Percentiles rank a stretch among this genome's conserved stretches.
Conservation (phyloP, 2,797 vertebrate species). For the Synaphobranchus kaupii region DNA sequence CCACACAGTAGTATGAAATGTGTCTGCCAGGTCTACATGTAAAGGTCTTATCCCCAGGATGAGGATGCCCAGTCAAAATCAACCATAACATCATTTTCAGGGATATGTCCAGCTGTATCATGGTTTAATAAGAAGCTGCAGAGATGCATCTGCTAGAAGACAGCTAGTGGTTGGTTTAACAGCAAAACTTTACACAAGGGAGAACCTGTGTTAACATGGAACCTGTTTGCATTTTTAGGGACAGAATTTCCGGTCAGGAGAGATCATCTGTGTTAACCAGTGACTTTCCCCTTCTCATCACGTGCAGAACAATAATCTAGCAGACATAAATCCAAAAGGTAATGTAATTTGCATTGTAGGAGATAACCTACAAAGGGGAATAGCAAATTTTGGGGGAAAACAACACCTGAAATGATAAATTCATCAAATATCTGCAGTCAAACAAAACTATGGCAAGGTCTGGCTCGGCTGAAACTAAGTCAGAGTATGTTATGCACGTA, state of each 20-base stretch:
- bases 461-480: too few relatives aligned
- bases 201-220: neutral
- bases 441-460: too few relatives aligned
- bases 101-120: neutral
- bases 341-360: too few relatives aligned
- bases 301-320: neutral
- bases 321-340: too few relatives aligned
- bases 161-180: neutral
- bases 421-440: neutral
- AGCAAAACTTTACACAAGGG: neutral
- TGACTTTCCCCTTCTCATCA: neutral
- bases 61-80: neutral
- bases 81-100: neutral
- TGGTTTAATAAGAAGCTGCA: neutral
- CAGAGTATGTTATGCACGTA: too few relatives aligned
- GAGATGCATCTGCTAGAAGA: neutral
- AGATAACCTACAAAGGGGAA: too few relatives aligned
- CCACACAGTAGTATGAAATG: neutral
- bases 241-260: neutral
- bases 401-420: neutral
- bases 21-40: neutral
- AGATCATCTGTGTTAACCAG: neutral
- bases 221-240: neutral
- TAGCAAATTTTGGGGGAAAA: neutral
- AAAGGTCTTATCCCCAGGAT: neutral